Base-by-base conservation (phyloP, 2,113 vertebrate genomes). In the Ceyx cyanopectus region DNA sequence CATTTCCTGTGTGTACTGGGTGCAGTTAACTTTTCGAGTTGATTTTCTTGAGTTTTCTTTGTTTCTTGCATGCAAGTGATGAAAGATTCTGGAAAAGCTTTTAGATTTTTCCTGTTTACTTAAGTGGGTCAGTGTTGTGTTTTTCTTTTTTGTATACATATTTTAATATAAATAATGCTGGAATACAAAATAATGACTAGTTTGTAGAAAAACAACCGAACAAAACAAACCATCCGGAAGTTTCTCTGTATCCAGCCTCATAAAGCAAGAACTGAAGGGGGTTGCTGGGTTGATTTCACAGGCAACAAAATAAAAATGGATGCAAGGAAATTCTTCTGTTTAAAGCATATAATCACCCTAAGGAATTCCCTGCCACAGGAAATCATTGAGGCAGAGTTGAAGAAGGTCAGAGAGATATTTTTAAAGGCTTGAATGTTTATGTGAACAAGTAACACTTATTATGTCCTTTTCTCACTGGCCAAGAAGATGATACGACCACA, bases 321-420 rank as follows among this genome's bases (percentile, higher is more conserved):
- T 84, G 40, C 75, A 92, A 96, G 95, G 73, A 97, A 95, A 96
- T 86, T 32, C n/a, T 95, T 91, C 67, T 80, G n/a, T 86, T 82
- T 78, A 83, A 92, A 96, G 54, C 90, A 48, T 92, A 91, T 96
- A 92, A 96, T 95, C 87, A 83, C 45, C 65, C 88, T 46, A 41
- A 96, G 87, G 88, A 94, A 92, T 93, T 87, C 96, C 88, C 88
- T 95, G 79, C 68, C 93, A 90, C 85, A 95, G 89, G 80, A 96
- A 96, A 81, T 70, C 34, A 82, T 72, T 90, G 89, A 95, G 82
- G 77, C 76, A 74, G 67, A 83, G 69, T 19, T 85, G 53, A 92
- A 65, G 57, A 92, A 85, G 90, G 85, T 96, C 90, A 95, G 60
- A 63, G n/a, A 75, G 62, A 82, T 91, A 91, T 95, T 96, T 97